A percentile compares a stretch with the other conserved stretches of the same genome.
Evolutionary conservation across 2,113 vertebrate species (phyloP).

Genomic region (Cryptotis parvus): DNA sequence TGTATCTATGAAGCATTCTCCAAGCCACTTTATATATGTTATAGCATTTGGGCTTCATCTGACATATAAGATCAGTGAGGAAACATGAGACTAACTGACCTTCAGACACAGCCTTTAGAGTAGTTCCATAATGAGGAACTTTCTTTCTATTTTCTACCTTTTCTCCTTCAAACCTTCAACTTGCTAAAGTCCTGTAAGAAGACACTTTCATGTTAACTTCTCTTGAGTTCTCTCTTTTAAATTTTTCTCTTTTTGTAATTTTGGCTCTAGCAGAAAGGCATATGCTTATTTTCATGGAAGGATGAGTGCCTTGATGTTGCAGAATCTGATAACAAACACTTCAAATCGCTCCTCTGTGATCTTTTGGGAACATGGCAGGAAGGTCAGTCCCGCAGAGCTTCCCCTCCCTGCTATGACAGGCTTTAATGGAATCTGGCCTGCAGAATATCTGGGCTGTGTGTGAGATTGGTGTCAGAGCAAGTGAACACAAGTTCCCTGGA

Average conservation of each 20-base stretch:
- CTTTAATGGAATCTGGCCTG: constrained; percentile 54
- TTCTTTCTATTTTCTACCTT: background rate
- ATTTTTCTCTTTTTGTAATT: background rate
- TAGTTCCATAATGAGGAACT: background rate
- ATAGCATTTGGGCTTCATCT: background rate
- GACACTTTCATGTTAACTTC: background rate
- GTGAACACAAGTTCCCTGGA: constrained; percentile 60
- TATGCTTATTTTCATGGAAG: constrained; percentile 28
- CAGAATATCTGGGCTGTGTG: background rate
- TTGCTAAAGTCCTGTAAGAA: background rate
- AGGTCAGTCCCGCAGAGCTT: background rate
- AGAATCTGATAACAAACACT: background rate
- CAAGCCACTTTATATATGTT: background rate
- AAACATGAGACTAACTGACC: background rate
- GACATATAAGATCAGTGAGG: background rate
- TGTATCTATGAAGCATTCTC: background rate
- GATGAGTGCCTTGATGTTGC: constrained; percentile 11
- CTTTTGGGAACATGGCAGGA: background rate
- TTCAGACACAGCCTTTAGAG: background rate
- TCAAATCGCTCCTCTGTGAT: background rate
- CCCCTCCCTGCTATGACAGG: background rate
- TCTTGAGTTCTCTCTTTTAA: background rate
- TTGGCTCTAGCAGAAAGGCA: constrained; percentile 3
- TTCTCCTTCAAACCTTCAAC: background rate
- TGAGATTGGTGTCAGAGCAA: constrained; percentile 46